Base-by-base conservation (phyloP, 2,888 invertebrate species). In the Phrixothrix hirtus region DNA sequence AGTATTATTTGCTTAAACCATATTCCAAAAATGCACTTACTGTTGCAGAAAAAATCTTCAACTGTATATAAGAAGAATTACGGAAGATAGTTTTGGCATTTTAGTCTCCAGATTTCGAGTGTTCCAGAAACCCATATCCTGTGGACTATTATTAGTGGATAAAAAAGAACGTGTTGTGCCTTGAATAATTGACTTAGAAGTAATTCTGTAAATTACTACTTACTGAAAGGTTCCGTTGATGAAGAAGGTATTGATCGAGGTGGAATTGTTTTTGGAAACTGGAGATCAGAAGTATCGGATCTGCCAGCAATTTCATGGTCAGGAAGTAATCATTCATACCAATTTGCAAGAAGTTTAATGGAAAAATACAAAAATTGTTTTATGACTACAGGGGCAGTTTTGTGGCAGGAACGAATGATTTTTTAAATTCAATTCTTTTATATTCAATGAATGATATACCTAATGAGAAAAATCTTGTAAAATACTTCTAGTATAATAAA, bases 1-100 rank as follows among this genome's bases (percentile, higher is more conserved):
- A 5, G 9, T 2, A 9, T 9, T 27, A 27, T 11, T 30, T 41
- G 34, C 25, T 39, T 14, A 48, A 32, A 11, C 32, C 35, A 26
- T 26, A 26, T 12, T 36, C 35, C 16, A 11, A 11, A 42, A n/a
- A 13, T 32, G 10, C 1, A 41, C 15, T 41, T 14, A 41, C 13
- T 11, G 13, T 12, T 42, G 42, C 17, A 51, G 21, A 51, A 45
- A 36, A 45, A 25, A 42, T 49, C 17, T 37, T 49, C 21, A 43
- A 38, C 30, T 37, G 29, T 14, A 15, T 30, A 31, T 10, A 38
- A 31, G 17, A 15, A 42, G 42, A 32, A 42, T 30, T 25, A 13
- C 35, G 12, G 12, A 44, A 44, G 35, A 44, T 14, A 26, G 15
- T 14, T 45, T 46, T 37, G 38, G 31, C 16, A 37, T 46, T 29